Base-by-base conservation (phyloP, 2,888 invertebrate genomes). In the Lingula anatina region DNA sequence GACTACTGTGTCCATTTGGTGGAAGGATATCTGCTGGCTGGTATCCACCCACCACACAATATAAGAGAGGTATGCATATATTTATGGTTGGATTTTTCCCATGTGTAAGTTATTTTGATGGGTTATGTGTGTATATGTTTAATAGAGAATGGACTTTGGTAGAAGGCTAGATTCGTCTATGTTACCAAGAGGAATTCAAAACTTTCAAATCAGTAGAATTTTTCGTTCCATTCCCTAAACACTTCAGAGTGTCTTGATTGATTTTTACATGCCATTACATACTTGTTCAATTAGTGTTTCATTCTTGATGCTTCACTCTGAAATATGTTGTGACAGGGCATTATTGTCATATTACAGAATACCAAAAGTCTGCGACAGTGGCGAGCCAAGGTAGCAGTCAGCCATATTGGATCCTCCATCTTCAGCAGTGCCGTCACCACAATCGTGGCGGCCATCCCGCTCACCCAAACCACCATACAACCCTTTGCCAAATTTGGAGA, bases 1-100 rank as follows among this genome's bases (percentile, higher is more conserved):
- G 72, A 72, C 53, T 72, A 72, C 58, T 71, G 71, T 52, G 66
- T 70, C n/a, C 72, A 72, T 49, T 58, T 72, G 1, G 71, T 72
- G n/a, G 72, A 72, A 47, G 71, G 71, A 9, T 72, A 67, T 49
- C 57, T 71, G n/a, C 59, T 70, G 18, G 68, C 69, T 26, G 65
- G 61, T 3, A 49, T 54, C 25, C 51, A 60, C 28, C 57, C 61
- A 18, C 60, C 62, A 18, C 42, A 39, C 1, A 50, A 58, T 15
- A 36, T 55, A 12, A 59, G 57, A 44, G 54, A 63, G 53, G 66
- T 65, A 46, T 57, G 57, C 48, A 7, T 12, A 7, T 20, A 2
- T 24, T 31, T 37, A n/a, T 3, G 3, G 15, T 4, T 2, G 23
- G 18, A 21, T 23, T 40, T 3, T 31, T 12, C 9, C 9, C 9